A percentile compares a stretch with the other conserved stretches of the same genome.
Evolutionary conservation across 2,113 vertebrate species (phyloP).

Genomic region (Hippocampus comes): DNA sequence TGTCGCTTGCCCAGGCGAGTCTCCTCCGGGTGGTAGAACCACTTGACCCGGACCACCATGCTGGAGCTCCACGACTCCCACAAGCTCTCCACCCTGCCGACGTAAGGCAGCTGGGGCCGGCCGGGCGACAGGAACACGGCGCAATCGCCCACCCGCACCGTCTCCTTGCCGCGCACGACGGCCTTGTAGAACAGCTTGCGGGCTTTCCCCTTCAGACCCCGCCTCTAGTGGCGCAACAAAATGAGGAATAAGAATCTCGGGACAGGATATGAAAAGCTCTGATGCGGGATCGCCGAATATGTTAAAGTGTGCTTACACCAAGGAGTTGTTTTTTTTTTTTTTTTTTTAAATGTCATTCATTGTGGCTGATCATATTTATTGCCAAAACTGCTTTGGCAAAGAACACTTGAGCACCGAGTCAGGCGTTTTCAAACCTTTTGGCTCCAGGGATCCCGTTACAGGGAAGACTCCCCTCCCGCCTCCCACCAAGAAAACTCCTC

Average conservation of each 20-base stretch:
- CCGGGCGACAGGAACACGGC: slow-evolving; percentile 96
- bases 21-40: slow-evolving; percentile 99
- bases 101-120: slow-evolving; percentile 92
- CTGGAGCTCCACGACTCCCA: slow-evolving; percentile 99
- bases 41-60: slow-evolving; percentile 98
- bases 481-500: too few species aligned
- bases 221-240: slow-evolving; percentile 72
- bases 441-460: too few species aligned
- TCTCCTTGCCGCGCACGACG: slow-evolving; percentile 92
- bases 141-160: slow-evolving; percentile 88
- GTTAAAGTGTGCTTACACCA: slow-evolving; percentile 1
- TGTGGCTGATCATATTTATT: too few species aligned
- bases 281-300: background rate
- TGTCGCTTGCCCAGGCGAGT: slow-evolving; percentile 93
- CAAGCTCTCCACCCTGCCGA: slow-evolving; percentile 96
- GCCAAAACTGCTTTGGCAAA: too few species aligned
- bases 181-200: slow-evolving; percentile 98
- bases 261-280: background rate
- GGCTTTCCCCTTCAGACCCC: slow-evolving; percentile 96
- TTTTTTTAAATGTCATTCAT: too few species aligned
- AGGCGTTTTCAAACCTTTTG: too few species aligned
- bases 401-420: background rate
- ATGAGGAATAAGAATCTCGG: slow-evolving; percentile 19
- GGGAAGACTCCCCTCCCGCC: too few species aligned
- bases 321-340: background rate